Evolutionary conservation across 1,140 invertebrate genomes (phyloP).

Genomic region (Elymnias hypermnestra): DNA sequence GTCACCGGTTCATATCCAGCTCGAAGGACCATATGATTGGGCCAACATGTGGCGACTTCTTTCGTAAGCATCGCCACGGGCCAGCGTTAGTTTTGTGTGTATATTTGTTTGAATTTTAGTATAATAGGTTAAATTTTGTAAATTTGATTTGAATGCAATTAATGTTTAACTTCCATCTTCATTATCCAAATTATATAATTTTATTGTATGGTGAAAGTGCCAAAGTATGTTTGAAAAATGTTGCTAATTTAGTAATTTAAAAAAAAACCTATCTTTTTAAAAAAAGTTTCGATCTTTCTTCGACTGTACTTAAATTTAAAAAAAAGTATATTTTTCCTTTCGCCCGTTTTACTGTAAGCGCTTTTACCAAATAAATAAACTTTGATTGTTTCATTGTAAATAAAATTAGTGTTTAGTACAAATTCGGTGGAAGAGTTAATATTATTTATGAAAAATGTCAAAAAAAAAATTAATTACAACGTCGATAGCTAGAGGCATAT

Average conservation of each 20-base stretch:
- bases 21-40: too few relatives aligned
- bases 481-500: conserved; percentile 22
- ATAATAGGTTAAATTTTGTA: conserved; percentile 68
- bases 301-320: conserved; percentile 8
- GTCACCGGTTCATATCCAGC: too few relatives aligned
- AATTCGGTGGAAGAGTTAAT: conserved; percentile 61
- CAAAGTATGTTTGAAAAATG: conserved; percentile 45
- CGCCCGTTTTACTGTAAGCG: conserved; percentile 39
- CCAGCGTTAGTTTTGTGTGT: conserved; percentile 66
- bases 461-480: conserved; percentile 12
- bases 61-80: too few relatives aligned
- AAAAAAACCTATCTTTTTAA: background rate
- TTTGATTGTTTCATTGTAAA: conserved; percentile 54
- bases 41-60: too few relatives aligned
- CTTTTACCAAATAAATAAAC: conserved; percentile 64
- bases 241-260: conserved; percentile 12
- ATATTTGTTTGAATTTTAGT: conserved; percentile 61
- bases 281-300: conserved; percentile 7
- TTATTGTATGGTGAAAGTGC: conserved; percentile 55
- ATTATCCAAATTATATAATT: conserved; percentile 32
- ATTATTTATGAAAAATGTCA: conserved; percentile 42
- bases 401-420: conserved; percentile 68
- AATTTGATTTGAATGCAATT: conserved; percentile 38
- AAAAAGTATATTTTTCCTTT: conserved; percentile 22
- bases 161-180: conserved; percentile 39